Percentiles rank a stretch among this genome's conserved stretches.
Conservation (phyloP, 2,113 vertebrate species). For the Calyptommatus sinebrachiatus region DNA sequence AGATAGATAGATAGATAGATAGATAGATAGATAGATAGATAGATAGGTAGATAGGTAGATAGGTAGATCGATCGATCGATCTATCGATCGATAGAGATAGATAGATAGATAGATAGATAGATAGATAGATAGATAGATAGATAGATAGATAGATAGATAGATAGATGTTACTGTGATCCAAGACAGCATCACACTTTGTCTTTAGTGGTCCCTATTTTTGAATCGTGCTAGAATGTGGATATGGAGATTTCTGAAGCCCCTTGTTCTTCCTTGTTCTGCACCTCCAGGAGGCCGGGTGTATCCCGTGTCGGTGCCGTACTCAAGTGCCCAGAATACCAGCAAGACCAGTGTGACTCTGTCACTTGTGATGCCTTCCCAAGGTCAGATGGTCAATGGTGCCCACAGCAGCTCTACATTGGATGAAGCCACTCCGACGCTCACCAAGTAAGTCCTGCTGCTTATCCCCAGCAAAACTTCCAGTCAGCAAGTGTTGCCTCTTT, state of each 20-base stretch:
- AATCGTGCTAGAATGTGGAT: neutral
- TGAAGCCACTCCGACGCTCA: constrained; percentile 89
- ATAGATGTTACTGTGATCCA: no score
- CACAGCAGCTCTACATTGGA: constrained; percentile 92
- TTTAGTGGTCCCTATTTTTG: neutral
- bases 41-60: no score
- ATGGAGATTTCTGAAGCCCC: neutral
- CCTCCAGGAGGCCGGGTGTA: constrained; percentile 89
- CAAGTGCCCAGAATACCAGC: constrained; percentile 92
- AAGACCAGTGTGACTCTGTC: constrained; percentile 97
- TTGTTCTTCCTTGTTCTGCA: neutral
- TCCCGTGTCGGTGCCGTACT: constrained; percentile 95
- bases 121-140: no score
- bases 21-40: no score
- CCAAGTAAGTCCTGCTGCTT: constrained; percentile 68
- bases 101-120: no score
- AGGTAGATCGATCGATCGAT: no score
- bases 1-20: no score
- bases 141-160: no score
- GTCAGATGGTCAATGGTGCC: constrained; percentile 94
- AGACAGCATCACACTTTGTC: no score
- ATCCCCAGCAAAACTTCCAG: constrained; percentile 13
- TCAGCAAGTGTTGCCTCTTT: neutral
- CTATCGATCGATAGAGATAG: no score
- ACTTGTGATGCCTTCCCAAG: constrained; percentile 95